Evolutionary conservation across 2,113 vertebrate species (phyloP), one percentile per base, ranked within the genome.

Genomic region (Aspidoscelis tigris): DNA sequence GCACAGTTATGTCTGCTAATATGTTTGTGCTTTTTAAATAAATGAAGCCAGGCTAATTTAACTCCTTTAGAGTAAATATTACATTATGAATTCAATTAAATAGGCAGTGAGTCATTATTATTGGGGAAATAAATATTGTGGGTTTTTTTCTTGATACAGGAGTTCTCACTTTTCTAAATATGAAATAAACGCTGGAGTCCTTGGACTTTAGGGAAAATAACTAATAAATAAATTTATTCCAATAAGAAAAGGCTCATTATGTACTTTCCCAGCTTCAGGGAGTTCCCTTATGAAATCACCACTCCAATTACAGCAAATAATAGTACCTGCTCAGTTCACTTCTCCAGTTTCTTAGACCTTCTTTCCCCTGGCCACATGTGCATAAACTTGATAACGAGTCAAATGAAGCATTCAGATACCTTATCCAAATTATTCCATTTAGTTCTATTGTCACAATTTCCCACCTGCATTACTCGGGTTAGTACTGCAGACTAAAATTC

Each of bases 191-290:
- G 85, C 3, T 68, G 12, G 2, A 78, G 11, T 79, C 64, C 64
- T 72, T 77, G 50, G 89, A 55, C 10, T 61, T 18, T 84, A 80
- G 66, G 81, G 65, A 72, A 58, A 88, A 83, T 70, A 88, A 71
- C 58, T 53, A 53, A 4, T 3, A 82, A 85, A 83, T 1, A 79
- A 73, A 9, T 7, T 82, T 83, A 84, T 87, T 88, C 83, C 26
- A 88, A 65, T 82, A 41, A 43, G 7, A 84, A 41, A 7, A 79
- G 44, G 76, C 9, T 39, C 21, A 79, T 66, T 78, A 33, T 39
- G 80, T 76, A 68, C 0, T 85, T 79, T 78, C 10, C 65, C 86
- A 85, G 14, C 20, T 76, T 87, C 12, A 69, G 5, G 2, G 68
- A 80, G 1, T 41, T 86, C 78, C 8, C 0, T 74, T 2, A 0